phyloP scores from a whole-genome alignment of 2,113 vertebrate species.

The Petromus typicus region DNA sequence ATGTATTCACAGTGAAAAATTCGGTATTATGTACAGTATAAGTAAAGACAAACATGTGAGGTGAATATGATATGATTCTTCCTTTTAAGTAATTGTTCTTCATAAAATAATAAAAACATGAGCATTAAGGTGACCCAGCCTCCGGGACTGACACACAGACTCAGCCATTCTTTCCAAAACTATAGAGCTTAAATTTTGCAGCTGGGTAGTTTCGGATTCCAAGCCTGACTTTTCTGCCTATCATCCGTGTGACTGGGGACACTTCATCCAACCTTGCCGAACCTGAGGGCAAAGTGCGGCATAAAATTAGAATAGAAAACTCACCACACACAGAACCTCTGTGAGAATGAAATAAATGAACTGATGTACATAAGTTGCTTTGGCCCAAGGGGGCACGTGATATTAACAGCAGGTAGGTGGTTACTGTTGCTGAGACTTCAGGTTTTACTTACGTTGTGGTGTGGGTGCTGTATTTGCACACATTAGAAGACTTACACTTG shows the following conservation, averaged over 20 bases:
- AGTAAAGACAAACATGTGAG: neutral
- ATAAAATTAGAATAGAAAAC: neutral
- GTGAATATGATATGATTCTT: neutral
- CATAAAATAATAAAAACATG: neutral
- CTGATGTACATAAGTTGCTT: neutral
- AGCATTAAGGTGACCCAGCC: neutral
- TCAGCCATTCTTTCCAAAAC: neutral
- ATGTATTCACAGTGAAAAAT: neutral
- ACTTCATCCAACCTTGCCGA: neutral
- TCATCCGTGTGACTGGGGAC: neutral
- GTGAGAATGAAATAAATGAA: neutral
- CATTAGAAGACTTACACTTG: neutral
- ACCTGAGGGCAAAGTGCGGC: neutral
- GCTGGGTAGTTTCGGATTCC: neutral
- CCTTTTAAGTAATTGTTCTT: neutral
- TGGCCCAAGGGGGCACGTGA: neutral
- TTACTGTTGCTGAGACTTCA: neutral
- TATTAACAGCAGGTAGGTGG: neutral
- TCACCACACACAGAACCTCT: neutral
- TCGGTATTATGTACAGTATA: neutral
- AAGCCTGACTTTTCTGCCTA: neutral
- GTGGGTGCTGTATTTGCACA: neutral
- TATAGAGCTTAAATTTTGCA: neutral
- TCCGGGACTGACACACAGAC: neutral
- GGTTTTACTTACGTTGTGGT: neutral